Percentiles rank a stretch among this genome's conserved stretches.
Conservation (phyloP, 2,888 invertebrate genomes). For the Alsophila aescularia region DNA sequence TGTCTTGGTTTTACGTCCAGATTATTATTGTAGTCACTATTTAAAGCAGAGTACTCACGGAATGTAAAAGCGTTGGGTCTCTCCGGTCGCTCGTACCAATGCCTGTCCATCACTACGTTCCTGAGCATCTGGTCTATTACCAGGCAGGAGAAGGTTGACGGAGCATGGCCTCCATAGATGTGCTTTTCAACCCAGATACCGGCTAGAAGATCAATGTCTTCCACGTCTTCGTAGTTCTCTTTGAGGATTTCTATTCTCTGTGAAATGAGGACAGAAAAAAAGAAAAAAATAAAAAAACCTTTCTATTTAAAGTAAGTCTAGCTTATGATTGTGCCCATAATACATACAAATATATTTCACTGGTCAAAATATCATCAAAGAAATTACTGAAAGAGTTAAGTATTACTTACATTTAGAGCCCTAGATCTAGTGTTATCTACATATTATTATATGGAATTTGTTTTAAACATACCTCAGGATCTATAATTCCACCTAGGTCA, state of each 20-base stretch:
- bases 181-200: constrained; percentile 93
- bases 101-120: constrained; percentile 91
- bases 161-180: constrained; percentile 91
- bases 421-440: no score
- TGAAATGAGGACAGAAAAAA: constrained; percentile 10
- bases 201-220: constrained; percentile 94
- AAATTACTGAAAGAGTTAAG: no score
- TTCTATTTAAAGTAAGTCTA: no score
- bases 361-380: no score
- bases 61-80: constrained; percentile 61
- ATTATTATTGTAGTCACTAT: no score
- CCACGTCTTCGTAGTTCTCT: constrained; percentile 81
- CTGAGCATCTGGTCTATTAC: constrained; percentile 94
- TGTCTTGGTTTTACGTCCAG: no score
- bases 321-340: no score
- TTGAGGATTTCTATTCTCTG: constrained; percentile 60
- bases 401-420: no score
- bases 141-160: constrained; percentile 95
- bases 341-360: no score
- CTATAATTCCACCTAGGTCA: constrained; percentile 45
- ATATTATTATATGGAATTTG: constrained; percentile 1
- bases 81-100: constrained; percentile 86
- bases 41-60: constrained; percentile 43
- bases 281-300: background rate
- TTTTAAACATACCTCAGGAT: constrained; percentile 50